Conservation (phyloP, 2,113 vertebrate species). For the Rhynchomys soricoides region DNA sequence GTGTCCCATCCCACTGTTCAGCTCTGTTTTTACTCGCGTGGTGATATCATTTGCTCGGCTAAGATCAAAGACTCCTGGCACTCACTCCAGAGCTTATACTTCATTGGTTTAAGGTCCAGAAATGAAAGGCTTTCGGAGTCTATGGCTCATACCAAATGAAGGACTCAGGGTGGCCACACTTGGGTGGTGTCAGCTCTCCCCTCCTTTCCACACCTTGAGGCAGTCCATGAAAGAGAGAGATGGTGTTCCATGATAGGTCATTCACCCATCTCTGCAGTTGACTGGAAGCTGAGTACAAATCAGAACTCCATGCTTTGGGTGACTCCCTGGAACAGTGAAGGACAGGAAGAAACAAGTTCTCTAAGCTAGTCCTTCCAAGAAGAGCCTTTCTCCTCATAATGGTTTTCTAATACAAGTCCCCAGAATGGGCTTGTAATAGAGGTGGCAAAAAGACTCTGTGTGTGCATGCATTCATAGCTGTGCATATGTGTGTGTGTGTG, state of each 20-base stretch:
- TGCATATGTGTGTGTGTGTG: background rate
- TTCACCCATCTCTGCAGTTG: background rate
- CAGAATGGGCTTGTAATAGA: background rate
- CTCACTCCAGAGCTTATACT: background rate
- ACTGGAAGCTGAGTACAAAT: background rate
- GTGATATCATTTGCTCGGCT: background rate
- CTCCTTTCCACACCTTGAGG: background rate
- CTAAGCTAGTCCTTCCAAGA: background rate
- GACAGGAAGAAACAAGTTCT: background rate
- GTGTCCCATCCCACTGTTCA: background rate
- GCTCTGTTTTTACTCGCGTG: background rate
- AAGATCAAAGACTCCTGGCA: background rate
- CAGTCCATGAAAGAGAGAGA: background rate
- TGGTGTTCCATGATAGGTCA: background rate
- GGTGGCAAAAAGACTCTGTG: background rate
- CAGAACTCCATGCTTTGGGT: background rate
- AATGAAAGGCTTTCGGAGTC: background rate
- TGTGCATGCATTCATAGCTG: too few relatives aligned
- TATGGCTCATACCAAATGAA: background rate
- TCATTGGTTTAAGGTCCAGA: conserved; percentile 42
- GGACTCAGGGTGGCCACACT: background rate
- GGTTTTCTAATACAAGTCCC: background rate
- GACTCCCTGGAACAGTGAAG: background rate
- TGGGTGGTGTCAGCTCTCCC: background rate
- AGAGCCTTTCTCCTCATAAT: background rate